Evolutionary conservation across 2,888 invertebrate species (phyloP), one percentile per base, ranked within the genome.

Genomic region (Drosophila seclusa): DNA sequence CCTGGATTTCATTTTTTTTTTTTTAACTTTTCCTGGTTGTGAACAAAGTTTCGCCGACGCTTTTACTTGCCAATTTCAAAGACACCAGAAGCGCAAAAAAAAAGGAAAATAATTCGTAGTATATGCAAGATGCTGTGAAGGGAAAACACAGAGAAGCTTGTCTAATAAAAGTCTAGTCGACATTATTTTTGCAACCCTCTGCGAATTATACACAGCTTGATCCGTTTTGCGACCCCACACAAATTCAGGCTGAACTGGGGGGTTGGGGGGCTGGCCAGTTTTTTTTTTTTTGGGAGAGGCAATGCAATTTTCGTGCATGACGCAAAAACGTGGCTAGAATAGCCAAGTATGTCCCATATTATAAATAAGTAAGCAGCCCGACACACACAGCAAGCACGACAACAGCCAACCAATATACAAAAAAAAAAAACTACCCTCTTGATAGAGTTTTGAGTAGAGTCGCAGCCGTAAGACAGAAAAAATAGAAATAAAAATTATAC

Each of bases 101-200:
- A 32, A 2, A 16, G 1, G 64, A 65, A 61, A 74, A 72, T 57
- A 42, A 36, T 16, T 29, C 50, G 49, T 40, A 49, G 54, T 42
- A 62, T 59, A 78, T 73, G 61, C 53, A 70, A 73, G 73, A 80
- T 72, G 73, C 59, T 66, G 40, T 21, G 42, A 72, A 34, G 58
- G 52, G 45, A 65, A 54, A 58, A 66, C 66, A 73, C 49, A 68
- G 73, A 61, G 74, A 74, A 80, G 80, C 86, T 85, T 84, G 91
- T 91, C 90, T 90, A 89, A 90, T 90, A 90, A 89, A 87, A 90
- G 90, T 90, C 90, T 90, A 88, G 91, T 87, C 90, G 72, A 82
- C 76, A 90, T 89, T 87, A 89, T 90, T 87, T 87, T 83, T 80
- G 75, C 80, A 83, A 89, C 85, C 85, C 90, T 85, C 85, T 57